Conservation (phyloP, 2,113 vertebrate species). For the Brachyhypopomus gauderio region DNA sequence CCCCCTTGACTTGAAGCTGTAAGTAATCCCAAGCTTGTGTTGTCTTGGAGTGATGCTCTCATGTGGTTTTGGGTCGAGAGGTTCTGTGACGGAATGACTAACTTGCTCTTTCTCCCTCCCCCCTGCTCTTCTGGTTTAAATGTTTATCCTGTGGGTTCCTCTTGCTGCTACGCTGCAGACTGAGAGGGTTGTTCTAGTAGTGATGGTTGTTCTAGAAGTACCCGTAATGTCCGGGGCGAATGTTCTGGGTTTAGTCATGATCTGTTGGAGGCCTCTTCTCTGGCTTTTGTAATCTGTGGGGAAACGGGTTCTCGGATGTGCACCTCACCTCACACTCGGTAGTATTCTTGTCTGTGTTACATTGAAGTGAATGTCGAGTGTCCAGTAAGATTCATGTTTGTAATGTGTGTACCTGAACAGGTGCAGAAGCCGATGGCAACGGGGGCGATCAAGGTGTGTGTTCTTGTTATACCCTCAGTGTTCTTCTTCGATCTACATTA, state of each 20-base stretch:
- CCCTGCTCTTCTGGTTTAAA: background rate
- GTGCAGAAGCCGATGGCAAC: slow-evolving; percentile 79
- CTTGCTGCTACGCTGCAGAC: slow-evolving; percentile 9
- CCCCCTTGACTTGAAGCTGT: slow-evolving; percentile 44
- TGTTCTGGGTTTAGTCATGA: too few species aligned
- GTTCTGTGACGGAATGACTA: slow-evolving; percentile 40
- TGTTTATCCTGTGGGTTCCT: background rate
- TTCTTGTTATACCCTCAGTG: slow-evolving; percentile 18
- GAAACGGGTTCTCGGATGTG: background rate
- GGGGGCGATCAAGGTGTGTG: slow-evolving; percentile 73
- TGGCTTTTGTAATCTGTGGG: background rate
- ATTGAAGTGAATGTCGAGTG: slow-evolving; percentile 17
- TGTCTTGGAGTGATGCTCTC: slow-evolving; percentile 56
- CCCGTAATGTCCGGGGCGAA: slow-evolving; percentile 6
- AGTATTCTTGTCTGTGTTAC: slow-evolving; percentile 11
- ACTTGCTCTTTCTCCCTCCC: slow-evolving; percentile 37
- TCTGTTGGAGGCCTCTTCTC: background rate
- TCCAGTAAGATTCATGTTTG: slow-evolving; percentile 45
- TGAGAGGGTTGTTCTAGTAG: background rate
- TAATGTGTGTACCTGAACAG: slow-evolving; percentile 76
- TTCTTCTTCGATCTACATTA: background rate
- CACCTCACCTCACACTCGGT: background rate
- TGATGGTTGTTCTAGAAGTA: background rate
- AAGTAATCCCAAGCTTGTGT: slow-evolving; percentile 56
- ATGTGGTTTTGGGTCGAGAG: slow-evolving; percentile 28